Evolutionary conservation across 2,888 invertebrate genomes (phyloP), one percentile per base, ranked within the genome.

Genomic region (Sicus ferrugineus): DNA sequence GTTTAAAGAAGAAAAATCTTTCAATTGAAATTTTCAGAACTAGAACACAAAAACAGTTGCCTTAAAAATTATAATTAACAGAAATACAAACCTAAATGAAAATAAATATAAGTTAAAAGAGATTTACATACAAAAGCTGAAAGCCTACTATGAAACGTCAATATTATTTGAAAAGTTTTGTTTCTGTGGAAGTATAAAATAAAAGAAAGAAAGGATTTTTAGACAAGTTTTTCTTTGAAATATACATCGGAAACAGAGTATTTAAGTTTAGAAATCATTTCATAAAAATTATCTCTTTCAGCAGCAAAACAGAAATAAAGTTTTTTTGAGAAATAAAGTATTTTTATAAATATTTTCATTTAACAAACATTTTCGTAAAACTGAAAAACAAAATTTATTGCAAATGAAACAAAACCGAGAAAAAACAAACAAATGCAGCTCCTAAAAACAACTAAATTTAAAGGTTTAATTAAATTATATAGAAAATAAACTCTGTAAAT

Each of bases 371-470:
- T n/a, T n/a, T n/a, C n/a, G n/a, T n/a, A n/a, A n/a, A n/a, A 16
- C n/a, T 42, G 1, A 4, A 2, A 42, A 42, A 42, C 11, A 9
- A 2, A 34, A 52, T 52, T 52, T 52, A 54, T 58, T 58, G 30
- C 14, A 52, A 71, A 72, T 70, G 56, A 72, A 72, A 71, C 70
- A 73, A 65, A 54, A 50, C 62, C 46, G 61, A 62, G 64, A 62
- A 72, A 31, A 68, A 66, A 62, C 50, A 28, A 63, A 70, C 66
- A 31, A 52, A 26, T 50, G 30, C 64, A 69, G 77, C 81, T 81
- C 81, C 82, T 81, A 81, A 82, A 82, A 82, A 82, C 83, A 82
- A 82, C 81, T 80, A 76, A 82, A 80, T 79, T 81, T 79, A 77
- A 76, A 76, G 78, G 75, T 77, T 75, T 76, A 77, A 80, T 79